Evolutionary conservation across 2,888 invertebrate genomes (phyloP), one percentile per base, ranked within the genome.

Genomic region (Thysanoteuthis rhombus): DNA sequence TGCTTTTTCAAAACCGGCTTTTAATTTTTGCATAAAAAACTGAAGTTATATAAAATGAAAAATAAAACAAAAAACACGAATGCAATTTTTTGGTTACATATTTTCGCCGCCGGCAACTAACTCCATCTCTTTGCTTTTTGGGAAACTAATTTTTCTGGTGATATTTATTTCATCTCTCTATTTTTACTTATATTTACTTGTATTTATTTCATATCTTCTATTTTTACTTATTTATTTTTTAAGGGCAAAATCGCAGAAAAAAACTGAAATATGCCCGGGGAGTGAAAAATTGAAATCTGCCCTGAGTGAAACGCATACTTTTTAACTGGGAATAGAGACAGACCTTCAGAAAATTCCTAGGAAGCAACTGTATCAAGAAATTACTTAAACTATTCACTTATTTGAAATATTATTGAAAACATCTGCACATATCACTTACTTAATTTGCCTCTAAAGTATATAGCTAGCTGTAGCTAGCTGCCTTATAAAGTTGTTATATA

Each of bases 51-150:
- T 25, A 52, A 75, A 8, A 75, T 0, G 8, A n/a, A 0, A 16
- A 12, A 8, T 5, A n/a, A 10, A 12, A n/a, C 16, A 42, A 42
- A 42, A 42, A 42, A 16, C 42, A 25, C 22, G 22, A 22, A 36
- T 75, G n/a, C n/a, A 36, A 10, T 12, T 75, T 75, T 75, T n/a
- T 75, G 12, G 75, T 75, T 75, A n/a, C 75, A 75, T 75, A 36
- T n/a, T 75, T 75, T 75, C n/a, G n/a, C 75, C 75, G 75, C 75
- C 75, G 75, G 75, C 75, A 75, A n/a, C n/a, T n/a, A 75, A 75
- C n/a, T n/a, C n/a, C n/a, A n/a, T 75, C 22, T 52, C 42, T 45
- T 19, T n/a, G 19, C n/a, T 75, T 75, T 75, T 75, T 36, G 75
- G 75, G 12, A 75, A n/a, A 75, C 75, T 12, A n/a, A n/a, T 36